Evolutionary conservation across 2,113 vertebrate genomes (phyloP).

Genomic region (Cairina moschata): DNA sequence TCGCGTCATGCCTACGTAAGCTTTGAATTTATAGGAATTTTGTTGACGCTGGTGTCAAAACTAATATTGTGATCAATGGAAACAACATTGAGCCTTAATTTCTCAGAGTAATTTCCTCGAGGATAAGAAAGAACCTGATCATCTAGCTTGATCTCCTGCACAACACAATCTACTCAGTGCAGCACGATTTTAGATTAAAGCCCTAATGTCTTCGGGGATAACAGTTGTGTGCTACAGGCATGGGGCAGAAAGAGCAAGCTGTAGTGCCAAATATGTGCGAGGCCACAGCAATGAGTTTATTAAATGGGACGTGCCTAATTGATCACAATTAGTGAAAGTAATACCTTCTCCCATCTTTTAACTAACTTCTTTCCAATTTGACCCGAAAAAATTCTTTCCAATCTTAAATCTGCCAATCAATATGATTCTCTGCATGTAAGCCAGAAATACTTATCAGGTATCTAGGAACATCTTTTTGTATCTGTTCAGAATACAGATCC

Average conservation of each 20-base stretch:
- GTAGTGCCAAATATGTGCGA: not conserved
- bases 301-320: not conserved
- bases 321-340: not conserved
- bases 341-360: not conserved
- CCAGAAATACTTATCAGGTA: not conserved
- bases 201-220: not conserved
- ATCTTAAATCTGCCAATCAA: not conserved
- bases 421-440: not conserved
- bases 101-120: not conserved
- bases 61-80: not conserved
- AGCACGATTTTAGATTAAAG: not conserved
- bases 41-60: not conserved
- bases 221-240: not conserved
- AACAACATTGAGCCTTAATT: not conserved
- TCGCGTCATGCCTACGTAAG: not conserved
- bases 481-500: not conserved
- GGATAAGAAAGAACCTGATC: not conserved
- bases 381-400: not conserved
- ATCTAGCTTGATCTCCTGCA: not conserved
- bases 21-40: not conserved
- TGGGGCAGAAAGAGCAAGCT: not conserved
- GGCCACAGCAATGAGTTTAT: not conserved
- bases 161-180: not conserved
- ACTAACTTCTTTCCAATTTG: not conserved
- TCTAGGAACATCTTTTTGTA: not conserved